Conservation (phyloP, 1,140 invertebrate genomes). For the Formica exsecta region DNA sequence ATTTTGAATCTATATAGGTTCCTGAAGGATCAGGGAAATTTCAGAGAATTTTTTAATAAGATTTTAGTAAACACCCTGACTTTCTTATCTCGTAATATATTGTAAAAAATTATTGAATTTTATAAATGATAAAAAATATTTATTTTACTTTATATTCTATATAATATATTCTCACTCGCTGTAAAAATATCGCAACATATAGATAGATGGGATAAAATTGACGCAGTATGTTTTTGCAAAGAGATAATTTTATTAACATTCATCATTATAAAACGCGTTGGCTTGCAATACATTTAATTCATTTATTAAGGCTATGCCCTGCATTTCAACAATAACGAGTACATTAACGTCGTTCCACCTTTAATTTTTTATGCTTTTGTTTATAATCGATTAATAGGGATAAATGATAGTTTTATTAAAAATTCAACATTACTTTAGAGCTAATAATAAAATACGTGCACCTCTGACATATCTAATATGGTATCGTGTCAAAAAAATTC, state of each 20-base stretch:
- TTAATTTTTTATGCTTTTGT: conserved; percentile 30
- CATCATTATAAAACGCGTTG: conserved; percentile 45
- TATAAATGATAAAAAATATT: not conserved
- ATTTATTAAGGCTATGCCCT: conserved; percentile 47
- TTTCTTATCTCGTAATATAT: not conserved
- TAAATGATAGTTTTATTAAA: conserved; percentile 24
- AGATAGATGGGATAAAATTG: not conserved
- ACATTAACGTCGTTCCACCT: conserved; percentile 56
- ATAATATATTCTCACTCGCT: not conserved
- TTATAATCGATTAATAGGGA: not conserved
- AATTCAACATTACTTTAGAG: conserved; percentile 36
- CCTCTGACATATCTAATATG: not conserved
- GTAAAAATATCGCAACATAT: not conserved
- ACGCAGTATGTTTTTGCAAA: conserved; percentile 10
- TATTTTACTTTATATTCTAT: not conserved
- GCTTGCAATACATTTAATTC: conserved; percentile 49
- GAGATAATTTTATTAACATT: conserved; percentile 54
- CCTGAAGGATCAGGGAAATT: too few species aligned
- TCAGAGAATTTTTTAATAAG: too few species aligned
- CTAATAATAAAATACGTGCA: conserved; percentile 32
- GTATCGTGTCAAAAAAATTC: conserved; percentile 17
- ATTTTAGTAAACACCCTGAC: too few species aligned
- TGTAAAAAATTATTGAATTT: not conserved
- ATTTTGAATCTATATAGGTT: too few species aligned
- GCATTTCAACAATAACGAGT: conserved; percentile 43